These are phyloP conservation scores for Muraenolepis orangiensis DNA, from an alignment of 2,797 vertebrate species.

Conservation along the genomic window DNA sequence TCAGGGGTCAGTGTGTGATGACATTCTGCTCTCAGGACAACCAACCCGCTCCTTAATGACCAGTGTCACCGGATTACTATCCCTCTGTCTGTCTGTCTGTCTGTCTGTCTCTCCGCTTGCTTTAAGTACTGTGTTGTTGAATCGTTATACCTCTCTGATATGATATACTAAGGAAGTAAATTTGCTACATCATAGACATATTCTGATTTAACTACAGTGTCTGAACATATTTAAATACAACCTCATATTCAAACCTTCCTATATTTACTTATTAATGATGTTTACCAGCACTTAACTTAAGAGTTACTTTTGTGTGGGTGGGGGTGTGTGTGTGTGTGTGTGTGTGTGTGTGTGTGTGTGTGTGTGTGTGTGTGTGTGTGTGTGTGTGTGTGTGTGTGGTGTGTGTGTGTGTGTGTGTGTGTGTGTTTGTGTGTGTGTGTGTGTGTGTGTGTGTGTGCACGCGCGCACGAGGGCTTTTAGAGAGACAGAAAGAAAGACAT, in stretches of 20 bases:
- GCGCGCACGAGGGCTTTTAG: constrained; percentile 35
- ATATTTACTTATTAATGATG: neutral
- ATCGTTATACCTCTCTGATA: too few species aligned
- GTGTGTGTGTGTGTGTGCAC: constrained; percentile 36
- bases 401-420: constrained; percentile 21
- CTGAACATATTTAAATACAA: neutral
- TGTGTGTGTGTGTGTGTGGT: constrained; percentile 25
- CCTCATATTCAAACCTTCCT: neutral
- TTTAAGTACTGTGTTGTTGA: too few species aligned
- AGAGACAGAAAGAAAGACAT: constrained; percentile 50
- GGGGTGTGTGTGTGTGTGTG: too few species aligned
- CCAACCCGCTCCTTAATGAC: neutral
- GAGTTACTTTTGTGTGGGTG: constrained; percentile 35
- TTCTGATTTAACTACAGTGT: too few species aligned
- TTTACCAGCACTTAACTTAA: constrained; percentile 39
- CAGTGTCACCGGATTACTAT: too few species aligned
- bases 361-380: constrained; percentile 29
- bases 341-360: constrained; percentile 1
- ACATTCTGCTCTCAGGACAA: too few species aligned
- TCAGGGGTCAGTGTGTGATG: constrained; percentile 26
- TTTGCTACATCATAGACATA: too few species aligned
- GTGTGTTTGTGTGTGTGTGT: constrained; percentile 25
- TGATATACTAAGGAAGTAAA: too few species aligned
- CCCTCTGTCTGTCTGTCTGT: neutral
- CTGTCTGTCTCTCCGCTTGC: too few species aligned